Evolutionary conservation across 2,113 vertebrate species (phyloP).

Genomic region (Sphaerodactylus townsendi): DNA sequence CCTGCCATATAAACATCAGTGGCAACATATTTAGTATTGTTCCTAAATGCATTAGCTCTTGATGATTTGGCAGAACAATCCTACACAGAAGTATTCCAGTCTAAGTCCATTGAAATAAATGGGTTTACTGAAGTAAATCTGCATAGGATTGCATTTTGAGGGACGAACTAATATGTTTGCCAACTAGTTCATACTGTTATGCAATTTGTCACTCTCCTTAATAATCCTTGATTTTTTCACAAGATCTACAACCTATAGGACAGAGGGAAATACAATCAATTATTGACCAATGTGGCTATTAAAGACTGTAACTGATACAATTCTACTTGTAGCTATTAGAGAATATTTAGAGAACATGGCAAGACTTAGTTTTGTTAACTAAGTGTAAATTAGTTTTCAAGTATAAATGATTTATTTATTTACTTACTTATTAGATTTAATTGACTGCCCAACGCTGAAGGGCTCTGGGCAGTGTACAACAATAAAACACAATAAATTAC

Average conservation of each 20-base stretch:
- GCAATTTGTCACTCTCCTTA: neutral
- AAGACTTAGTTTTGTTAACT: neutral
- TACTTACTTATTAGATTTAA: too few species aligned
- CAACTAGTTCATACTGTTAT: constrained; percentile 38
- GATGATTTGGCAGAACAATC: constrained; percentile 15
- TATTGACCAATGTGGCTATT: constrained; percentile 28
- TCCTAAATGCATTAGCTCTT: constrained; percentile 29
- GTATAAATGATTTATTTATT: constrained; percentile 11
- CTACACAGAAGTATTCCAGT: too few species aligned
- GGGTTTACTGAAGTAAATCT: too few species aligned
- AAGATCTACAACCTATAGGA: neutral
- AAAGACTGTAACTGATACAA: constrained; percentile 5
- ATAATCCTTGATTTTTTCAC: neutral
- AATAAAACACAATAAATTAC: too few species aligned
- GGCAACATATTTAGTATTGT: constrained; percentile 10
- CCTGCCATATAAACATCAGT: neutral
- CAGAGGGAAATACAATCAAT: neutral
- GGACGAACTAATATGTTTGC: neutral
- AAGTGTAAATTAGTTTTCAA: too few species aligned
- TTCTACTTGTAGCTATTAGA: neutral
- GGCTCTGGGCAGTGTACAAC: too few species aligned
- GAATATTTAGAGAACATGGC: constrained; percentile 25
- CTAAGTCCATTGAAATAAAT: too few species aligned
- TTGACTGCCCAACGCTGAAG: too few species aligned
- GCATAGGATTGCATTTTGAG: too few species aligned